phyloP scores from a whole-genome alignment of 2,797 vertebrate genomes.

The Anas bahamensis region DNA sequence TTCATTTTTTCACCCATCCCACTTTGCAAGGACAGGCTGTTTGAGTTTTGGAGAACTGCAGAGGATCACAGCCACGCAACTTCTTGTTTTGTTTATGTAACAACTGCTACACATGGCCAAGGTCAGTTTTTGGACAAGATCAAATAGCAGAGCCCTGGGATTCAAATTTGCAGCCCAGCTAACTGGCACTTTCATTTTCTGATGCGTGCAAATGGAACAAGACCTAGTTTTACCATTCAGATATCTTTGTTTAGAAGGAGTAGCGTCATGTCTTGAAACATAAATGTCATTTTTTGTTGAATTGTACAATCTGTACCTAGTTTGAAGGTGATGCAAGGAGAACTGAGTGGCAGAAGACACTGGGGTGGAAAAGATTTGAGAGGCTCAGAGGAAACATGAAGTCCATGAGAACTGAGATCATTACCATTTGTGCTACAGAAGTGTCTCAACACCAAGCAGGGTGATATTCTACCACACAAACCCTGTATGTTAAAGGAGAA shows the following conservation, averaged over 20 bases:
- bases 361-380: background rate
- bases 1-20: background rate
- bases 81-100: background rate
- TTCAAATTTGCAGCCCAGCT: background rate
- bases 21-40: background rate
- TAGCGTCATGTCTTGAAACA: background rate
- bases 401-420: background rate
- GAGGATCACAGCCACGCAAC: background rate
- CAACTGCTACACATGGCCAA: background rate
- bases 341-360: background rate
- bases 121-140: background rate
- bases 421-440: background rate
- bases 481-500: background rate
- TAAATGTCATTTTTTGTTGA: background rate
- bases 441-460: background rate
- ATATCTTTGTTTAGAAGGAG: background rate
- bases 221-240: background rate
- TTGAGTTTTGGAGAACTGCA: background rate
- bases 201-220: background rate
- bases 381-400: background rate
- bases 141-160: background rate
- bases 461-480: background rate
- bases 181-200: background rate
- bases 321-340: background rate
- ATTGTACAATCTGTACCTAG: background rate